phyloP scores from a whole-genome alignment of 2,113 vertebrate species.

The Callocephalon fimbriatum region DNA sequence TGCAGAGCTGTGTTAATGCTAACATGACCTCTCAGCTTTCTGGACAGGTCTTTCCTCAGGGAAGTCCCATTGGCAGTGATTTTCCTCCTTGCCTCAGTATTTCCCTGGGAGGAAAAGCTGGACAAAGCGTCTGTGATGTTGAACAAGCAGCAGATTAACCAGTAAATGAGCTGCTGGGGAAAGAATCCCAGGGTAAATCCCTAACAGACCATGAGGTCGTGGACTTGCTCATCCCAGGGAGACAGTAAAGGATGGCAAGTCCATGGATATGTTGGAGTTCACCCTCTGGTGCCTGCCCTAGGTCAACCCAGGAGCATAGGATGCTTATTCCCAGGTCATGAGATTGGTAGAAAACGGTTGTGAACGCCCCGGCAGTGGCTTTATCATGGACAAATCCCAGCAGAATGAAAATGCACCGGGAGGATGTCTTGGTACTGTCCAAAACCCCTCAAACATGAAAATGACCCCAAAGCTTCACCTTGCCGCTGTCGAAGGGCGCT shows the following conservation, averaged over 20 bases:
- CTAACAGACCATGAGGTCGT: neutral
- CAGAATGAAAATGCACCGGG: neutral
- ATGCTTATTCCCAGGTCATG: neutral
- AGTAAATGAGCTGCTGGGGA: neutral
- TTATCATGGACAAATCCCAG: neutral
- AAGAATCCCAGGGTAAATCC: neutral
- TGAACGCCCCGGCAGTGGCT: fast-evolving
- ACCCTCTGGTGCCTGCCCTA: fast-evolving
- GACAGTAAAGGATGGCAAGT: neutral
- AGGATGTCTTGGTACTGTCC: neutral
- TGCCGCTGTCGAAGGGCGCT: neutral
- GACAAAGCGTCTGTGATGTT: neutral
- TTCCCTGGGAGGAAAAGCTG: neutral
- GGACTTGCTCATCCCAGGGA: neutral
- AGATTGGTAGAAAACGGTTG: neutral
- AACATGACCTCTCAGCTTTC: neutral
- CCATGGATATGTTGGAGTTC: neutral
- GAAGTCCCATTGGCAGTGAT: neutral
- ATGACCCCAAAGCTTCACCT: neutral
- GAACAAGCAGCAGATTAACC: neutral
- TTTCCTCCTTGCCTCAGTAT: neutral
- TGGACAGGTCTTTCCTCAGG: neutral
- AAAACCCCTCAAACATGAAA: neutral
- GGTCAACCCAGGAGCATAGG: fast-evolving
- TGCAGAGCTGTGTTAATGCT: neutral